These are phyloP conservation scores for Hypomecis punctinalis DNA, from an alignment of 2,888 invertebrate species.

Conservation along the genomic window DNA sequence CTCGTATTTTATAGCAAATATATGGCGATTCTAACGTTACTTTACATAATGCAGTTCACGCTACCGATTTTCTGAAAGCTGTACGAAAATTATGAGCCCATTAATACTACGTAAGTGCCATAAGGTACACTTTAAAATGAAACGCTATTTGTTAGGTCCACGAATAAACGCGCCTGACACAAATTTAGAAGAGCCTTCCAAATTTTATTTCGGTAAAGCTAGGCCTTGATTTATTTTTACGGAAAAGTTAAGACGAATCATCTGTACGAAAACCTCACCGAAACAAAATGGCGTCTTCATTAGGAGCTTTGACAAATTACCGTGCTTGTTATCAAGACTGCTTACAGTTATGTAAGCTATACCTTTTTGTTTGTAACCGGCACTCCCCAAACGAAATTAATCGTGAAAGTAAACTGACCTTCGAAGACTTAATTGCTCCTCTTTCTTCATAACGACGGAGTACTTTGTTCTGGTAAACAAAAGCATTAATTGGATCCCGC, in stretches of 20 bases:
- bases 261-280: conserved; percentile 16
- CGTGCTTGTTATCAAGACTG: conserved; percentile 38
- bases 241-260: conserved; percentile 1
- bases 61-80: too few species aligned
- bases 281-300: conserved; percentile 28
- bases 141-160: too few species aligned
- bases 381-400: conserved; percentile 70
- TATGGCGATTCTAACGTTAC: too few species aligned
- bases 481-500: conserved; percentile 53
- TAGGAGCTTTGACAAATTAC: conserved; percentile 37
- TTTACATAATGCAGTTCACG: too few species aligned
- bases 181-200: too few species aligned
- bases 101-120: too few species aligned
- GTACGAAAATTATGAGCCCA: too few species aligned
- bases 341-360: conserved; percentile 35
- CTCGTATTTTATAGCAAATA: too few species aligned
- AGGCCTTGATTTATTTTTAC: neutral
- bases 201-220: neutral
- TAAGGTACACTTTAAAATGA: too few species aligned
- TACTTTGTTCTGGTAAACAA: conserved; percentile 57
- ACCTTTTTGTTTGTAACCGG: conserved; percentile 48
- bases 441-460: conserved; percentile 57
- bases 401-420: conserved; percentile 76
- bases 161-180: too few species aligned
- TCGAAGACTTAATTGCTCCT: conserved; percentile 69